These are phyloP conservation scores for Tragelaphus oryx DNA, from an alignment of 2,797 vertebrate species.

Conservation along the genomic window DNA sequence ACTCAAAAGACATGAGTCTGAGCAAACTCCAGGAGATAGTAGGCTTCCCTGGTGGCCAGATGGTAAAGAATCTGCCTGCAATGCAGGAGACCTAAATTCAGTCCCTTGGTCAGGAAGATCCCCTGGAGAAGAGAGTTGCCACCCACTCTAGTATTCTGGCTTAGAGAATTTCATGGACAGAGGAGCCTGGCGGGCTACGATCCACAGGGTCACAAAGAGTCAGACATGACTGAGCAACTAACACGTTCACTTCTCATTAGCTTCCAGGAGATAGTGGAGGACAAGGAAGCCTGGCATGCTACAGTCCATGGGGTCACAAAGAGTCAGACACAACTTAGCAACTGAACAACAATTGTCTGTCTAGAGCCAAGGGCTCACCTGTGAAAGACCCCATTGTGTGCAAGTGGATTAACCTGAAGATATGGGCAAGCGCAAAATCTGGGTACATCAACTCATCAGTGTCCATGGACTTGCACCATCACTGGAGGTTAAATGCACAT, in stretches of 20 bases:
- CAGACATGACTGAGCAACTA: neutral
- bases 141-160: neutral
- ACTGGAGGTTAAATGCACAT: neutral
- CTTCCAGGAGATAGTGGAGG: neutral
- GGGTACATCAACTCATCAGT: too few species aligned
- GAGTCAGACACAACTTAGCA: neutral
- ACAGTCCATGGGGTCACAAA: neutral
- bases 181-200: neutral
- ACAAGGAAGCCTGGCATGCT: neutral
- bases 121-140: neutral
- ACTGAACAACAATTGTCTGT: neutral
- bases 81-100: neutral
- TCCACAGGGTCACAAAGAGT: neutral
- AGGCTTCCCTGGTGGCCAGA: neutral
- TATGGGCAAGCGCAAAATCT: fast-evolving
- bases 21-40: neutral
- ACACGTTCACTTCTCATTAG: neutral
- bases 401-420: neutral
- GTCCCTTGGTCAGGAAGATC: neutral
- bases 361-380: neutral
- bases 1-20: neutral
- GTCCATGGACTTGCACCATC: fast-evolving
- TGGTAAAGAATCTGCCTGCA: neutral
- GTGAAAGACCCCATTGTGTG: neutral
- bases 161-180: neutral